Percentiles rank a stretch among this genome's conserved stretches.
phyloP scores from a whole-genome alignment of 2,113 vertebrate genomes.

The Caranx melampygus region DNA sequence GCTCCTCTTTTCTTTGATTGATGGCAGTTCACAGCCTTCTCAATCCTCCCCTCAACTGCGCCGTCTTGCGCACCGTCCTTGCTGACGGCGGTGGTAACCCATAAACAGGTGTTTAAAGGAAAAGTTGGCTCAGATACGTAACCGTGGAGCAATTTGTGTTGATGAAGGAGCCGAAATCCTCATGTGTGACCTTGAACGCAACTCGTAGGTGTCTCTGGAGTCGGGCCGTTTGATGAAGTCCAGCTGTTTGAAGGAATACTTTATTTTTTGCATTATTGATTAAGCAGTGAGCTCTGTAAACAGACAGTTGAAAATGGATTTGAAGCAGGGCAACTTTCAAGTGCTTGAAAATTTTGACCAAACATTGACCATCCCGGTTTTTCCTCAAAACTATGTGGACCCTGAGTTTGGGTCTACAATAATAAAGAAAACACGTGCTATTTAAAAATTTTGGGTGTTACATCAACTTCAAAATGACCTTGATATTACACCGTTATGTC shows the following conservation, averaged over 20 bases:
- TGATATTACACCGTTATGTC: constrained; percentile 22
- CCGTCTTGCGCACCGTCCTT: constrained; percentile 4
- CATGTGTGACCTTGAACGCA: not conserved
- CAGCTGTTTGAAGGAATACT: not conserved
- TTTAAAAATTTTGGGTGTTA: not conserved
- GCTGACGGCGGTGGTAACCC: constrained; percentile 8
- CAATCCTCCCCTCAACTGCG: constrained; percentile 1
- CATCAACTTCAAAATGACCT: constrained; percentile 15
- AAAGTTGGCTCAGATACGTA: not conserved
- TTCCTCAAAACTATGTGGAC: not conserved
- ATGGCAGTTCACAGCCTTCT: constrained; percentile 37
- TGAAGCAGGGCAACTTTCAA: not conserved
- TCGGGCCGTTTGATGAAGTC: not conserved
- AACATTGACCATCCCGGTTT: not conserved
- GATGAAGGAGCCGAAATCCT: not conserved
- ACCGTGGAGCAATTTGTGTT: not conserved
- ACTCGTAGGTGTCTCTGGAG: not conserved
- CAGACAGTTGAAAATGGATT: not conserved
- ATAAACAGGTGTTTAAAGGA: not conserved
- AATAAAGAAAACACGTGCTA: not conserved
- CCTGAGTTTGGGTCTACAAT: not conserved
- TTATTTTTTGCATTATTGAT: not conserved
- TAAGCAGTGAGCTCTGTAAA: not conserved
- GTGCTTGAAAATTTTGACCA: not conserved
- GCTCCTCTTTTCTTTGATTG: constrained; percentile 41